phyloP scores from a whole-genome alignment of 2,888 invertebrate species.

The Neocrepidodera transversa region DNA sequence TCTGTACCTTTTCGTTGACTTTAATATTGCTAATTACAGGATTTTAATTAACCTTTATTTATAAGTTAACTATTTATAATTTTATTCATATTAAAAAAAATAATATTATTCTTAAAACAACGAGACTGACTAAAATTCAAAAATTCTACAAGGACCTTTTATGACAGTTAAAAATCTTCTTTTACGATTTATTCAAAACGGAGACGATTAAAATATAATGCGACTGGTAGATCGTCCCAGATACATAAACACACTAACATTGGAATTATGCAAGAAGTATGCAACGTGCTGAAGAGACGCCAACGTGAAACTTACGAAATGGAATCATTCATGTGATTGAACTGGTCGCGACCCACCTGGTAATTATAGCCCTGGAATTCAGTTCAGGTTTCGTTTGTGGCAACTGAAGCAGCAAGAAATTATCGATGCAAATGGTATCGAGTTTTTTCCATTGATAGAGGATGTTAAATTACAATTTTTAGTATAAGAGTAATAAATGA shows the following conservation, averaged over 20 bases:
- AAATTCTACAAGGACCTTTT: no score
- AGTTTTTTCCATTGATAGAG: constrained; percentile 6
- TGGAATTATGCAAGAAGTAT: constrained; percentile 32
- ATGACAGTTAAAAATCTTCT: no score
- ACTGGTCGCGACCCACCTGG: constrained; percentile 25
- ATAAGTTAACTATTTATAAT: no score
- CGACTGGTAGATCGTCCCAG: constrained; percentile 12
- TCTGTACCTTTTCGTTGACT: no score
- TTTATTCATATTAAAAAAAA: no score
- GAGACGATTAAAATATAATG: neutral
- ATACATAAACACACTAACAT: constrained; percentile 26
- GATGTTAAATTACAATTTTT: constrained; percentile 10
- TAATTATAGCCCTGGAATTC: constrained; percentile 24
- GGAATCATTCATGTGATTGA: constrained; percentile 18
- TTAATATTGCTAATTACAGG: no score
- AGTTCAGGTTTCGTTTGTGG: constrained; percentile 18
- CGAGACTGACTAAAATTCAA: no score
- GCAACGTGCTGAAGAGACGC: constrained; percentile 39
- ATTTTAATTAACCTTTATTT: no score
- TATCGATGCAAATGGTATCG: constrained; percentile 18
- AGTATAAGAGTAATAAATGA: constrained; percentile 1
- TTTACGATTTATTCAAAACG: no score
- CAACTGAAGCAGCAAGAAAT: constrained; percentile 23
- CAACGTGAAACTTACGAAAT: constrained; percentile 34
- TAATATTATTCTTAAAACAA: no score